Conservation (phyloP, 2,113 vertebrate species). For the Vulpes lagopus region DNA sequence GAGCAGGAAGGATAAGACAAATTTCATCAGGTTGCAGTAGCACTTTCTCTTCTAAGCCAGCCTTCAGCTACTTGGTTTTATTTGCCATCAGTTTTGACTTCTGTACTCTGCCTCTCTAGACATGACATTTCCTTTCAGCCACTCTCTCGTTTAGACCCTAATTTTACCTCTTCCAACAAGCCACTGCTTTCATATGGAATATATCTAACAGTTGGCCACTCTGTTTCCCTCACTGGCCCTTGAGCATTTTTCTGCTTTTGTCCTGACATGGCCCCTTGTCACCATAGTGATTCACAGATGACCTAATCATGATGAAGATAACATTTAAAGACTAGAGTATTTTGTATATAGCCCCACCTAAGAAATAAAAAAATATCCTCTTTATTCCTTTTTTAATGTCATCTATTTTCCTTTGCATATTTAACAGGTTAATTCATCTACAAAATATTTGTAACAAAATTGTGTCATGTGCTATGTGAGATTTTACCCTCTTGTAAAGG, state of each 20-base stretch:
- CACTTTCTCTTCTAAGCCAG: background rate
- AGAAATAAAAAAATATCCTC: background rate
- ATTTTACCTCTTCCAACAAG: background rate
- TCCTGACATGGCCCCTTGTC: background rate
- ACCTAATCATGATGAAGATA: background rate
- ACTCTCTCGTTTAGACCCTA: background rate
- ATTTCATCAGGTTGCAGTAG: background rate
- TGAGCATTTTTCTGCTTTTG: slow-evolving; percentile 20
- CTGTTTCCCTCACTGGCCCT: background rate
- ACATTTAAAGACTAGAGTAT: background rate
- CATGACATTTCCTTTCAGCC: background rate
- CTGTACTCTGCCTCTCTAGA: background rate
- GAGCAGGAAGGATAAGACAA: background rate
- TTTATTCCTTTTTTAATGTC: background rate
- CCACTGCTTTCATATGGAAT: background rate
- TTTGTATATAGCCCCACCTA: background rate
- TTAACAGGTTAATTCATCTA: background rate
- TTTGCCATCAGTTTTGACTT: background rate
- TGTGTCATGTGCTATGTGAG: background rate
- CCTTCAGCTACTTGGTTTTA: background rate
- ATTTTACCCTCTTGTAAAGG: background rate
- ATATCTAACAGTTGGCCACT: background rate
- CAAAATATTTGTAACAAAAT: slow-evolving; percentile 24
- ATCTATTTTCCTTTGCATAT: slow-evolving; percentile 18
- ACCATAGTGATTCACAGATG: background rate